Percentiles rank a stretch among this genome's conserved stretches.
phyloP scores from a whole-genome alignment of 2,888 invertebrate genomes.

The Hetaerina titia region DNA sequence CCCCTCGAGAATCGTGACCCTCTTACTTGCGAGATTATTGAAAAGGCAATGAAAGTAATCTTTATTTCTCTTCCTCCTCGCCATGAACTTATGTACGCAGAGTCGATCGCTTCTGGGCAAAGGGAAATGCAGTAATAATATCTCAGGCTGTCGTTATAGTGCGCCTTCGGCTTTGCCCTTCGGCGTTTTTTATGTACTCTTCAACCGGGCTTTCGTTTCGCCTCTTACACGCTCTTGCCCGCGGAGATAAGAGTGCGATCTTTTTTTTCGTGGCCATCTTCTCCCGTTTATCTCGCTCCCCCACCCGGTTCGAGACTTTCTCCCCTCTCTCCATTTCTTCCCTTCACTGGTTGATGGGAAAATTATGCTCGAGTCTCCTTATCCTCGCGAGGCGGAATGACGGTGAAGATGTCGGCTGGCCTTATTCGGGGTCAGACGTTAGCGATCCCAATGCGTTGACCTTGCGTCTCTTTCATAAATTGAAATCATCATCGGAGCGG shows the following conservation, averaged over 20 bases:
- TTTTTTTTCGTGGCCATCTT: background rate
- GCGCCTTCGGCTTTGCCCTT: background rate
- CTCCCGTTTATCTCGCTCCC: background rate
- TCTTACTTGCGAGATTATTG: background rate
- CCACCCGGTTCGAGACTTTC: background rate
- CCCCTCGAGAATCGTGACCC: background rate
- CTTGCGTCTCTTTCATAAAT: conserved; percentile 25
- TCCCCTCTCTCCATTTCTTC: background rate
- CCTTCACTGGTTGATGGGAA: background rate
- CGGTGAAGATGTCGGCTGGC: background rate
- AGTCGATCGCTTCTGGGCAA: background rate
- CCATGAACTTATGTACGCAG: background rate
- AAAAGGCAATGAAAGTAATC: background rate
- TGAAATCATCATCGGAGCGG: background rate
- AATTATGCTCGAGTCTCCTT: conserved; percentile 18
- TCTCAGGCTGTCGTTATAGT: background rate
- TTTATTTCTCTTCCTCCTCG: background rate
- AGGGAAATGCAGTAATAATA: background rate
- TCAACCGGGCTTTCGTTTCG: background rate
- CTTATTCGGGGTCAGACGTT: conserved; percentile 27
- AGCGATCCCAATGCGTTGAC: conserved; percentile 32
- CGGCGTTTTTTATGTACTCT: background rate
- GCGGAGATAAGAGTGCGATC: background rate
- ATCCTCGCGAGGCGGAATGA: background rate
- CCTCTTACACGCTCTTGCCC: background rate